phyloP scores from a whole-genome alignment of 1,140 invertebrate species.

The Drosophila nannoptera region DNA sequence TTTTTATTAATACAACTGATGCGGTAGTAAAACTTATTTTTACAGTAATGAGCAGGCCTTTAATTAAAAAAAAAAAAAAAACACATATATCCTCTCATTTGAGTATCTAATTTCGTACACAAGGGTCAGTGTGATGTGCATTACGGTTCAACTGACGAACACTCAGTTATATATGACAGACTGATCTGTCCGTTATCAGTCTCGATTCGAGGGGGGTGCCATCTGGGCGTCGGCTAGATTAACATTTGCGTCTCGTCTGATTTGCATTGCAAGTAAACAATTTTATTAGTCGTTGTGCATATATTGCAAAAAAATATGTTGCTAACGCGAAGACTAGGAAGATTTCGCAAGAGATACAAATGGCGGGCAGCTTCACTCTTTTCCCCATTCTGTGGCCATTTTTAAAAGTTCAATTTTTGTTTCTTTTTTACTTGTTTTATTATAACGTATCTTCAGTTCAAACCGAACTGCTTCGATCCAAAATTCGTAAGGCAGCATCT shows the following conservation, averaged over 20 bases:
- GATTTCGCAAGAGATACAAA: too few species aligned
- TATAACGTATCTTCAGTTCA: background rate
- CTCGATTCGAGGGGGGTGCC: constrained; percentile 31
- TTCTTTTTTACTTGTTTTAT: too few species aligned
- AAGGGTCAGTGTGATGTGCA: background rate
- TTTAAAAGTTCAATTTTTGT: too few species aligned
- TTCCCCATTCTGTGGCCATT: too few species aligned
- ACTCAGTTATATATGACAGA: background rate
- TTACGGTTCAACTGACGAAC: too few species aligned
- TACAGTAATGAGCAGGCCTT: too few species aligned
- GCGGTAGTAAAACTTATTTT: too few species aligned
- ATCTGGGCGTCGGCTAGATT: constrained; percentile 18
- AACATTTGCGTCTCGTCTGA: constrained; percentile 8
- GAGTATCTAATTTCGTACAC: background rate
- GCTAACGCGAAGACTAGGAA: background rate
- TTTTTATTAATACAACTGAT: constrained; percentile 10
- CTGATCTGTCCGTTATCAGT: constrained; percentile 39
- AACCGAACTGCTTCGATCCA: background rate
- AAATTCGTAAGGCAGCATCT: constrained; percentile 2
- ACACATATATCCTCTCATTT: too few species aligned
- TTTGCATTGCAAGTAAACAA: constrained; percentile 56
- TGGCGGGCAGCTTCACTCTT: too few species aligned
- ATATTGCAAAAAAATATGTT: constrained; percentile 3
- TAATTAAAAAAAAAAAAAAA: too few species aligned
- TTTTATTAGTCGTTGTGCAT: constrained; percentile 31